Base-by-base conservation (phyloP, 2,113 vertebrate genomes). In the Hippocampus mohnikei region DNA sequence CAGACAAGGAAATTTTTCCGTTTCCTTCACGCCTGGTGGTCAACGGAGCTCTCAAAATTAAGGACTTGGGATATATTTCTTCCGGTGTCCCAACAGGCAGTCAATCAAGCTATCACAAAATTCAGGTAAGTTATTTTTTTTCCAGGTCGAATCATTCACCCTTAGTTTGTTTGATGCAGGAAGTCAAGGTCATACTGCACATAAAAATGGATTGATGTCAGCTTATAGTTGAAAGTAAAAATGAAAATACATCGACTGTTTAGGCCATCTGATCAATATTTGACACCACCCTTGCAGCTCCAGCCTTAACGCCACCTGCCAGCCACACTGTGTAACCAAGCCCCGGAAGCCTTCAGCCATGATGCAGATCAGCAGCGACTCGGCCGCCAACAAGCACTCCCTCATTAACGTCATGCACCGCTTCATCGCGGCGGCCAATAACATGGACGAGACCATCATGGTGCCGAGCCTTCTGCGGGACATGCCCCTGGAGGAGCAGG, bases 381-480 rank as follows among this genome's bases (percentile, higher is more conserved):
- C 82, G 0, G 86, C 83, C 75, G 80, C 81, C 86, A 92, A 92
- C 77, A 94, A 93, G 90, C 91, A 94, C 84, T 94, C 93, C 3
- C 88, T 94, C 80, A 75, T 94, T 73, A 93, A 93, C 64, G 88
- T 93, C 83, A 94, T 93, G 93, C 89, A 92, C 85, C 91, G 91
- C 81, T 94, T 94, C 84, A 92, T 94, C 0, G 93, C 92, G 0
- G 93, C 93, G 0, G 85, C 92, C 73, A 94, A 93, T 89, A 93
- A 94, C 89, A 94, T 94, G 93, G 90, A 94, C 27, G 92, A 94
- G 78, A 94, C 93, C 72, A 92, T 94, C 85, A 93, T 94, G 93
- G 92, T 94, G 79, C 92, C 93, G 18, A 94, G 85, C 85, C 82
- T 94, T 53, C 84, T 93, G 79, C 72, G 91, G 46, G 93, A 94